Percentiles rank a stretch among this genome's conserved stretches.
Evolutionary conservation across 2,888 invertebrate genomes (phyloP).

Genomic region (Nemotelus nigrinus): DNA sequence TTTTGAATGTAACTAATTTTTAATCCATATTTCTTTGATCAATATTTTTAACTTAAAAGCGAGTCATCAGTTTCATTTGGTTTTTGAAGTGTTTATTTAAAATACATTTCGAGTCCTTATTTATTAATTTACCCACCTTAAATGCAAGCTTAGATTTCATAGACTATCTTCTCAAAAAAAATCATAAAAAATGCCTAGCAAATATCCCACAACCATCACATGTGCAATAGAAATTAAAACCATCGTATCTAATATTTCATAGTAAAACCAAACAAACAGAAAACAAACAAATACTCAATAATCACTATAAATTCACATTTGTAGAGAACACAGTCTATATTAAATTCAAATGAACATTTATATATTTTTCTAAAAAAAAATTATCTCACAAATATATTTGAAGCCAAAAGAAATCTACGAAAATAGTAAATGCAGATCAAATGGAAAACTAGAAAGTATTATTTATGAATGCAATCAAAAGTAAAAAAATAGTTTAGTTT

Average conservation of each 20-base stretch:
- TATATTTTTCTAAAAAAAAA: conserved; percentile 19
- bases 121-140: too few relatives aligned
- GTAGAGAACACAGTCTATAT: not conserved
- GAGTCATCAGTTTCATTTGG: too few relatives aligned
- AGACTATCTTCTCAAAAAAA: too few relatives aligned
- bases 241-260: not conserved
- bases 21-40: too few relatives aligned
- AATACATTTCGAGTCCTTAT: too few relatives aligned
- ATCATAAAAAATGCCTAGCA: too few relatives aligned
- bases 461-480: conserved; percentile 22
- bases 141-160: too few relatives aligned
- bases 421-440: not conserved
- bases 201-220: too few relatives aligned
- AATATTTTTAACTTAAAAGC: too few relatives aligned
- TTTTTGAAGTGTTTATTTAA: too few relatives aligned
- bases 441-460: conserved; percentile 13
- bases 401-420: not conserved
- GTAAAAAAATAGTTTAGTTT: conserved; percentile 1
- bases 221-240: not conserved
- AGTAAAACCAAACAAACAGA: not conserved
- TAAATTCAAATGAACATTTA: not conserved
- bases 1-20: too few relatives aligned
- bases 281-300: not conserved
- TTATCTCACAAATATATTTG: too few relatives aligned
- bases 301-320: not conserved